A percentile compares a stretch with the other conserved stretches of the same genome.
Evolutionary conservation across 2,797 vertebrate species (phyloP).

Genomic region (Pampus argenteus): DNA sequence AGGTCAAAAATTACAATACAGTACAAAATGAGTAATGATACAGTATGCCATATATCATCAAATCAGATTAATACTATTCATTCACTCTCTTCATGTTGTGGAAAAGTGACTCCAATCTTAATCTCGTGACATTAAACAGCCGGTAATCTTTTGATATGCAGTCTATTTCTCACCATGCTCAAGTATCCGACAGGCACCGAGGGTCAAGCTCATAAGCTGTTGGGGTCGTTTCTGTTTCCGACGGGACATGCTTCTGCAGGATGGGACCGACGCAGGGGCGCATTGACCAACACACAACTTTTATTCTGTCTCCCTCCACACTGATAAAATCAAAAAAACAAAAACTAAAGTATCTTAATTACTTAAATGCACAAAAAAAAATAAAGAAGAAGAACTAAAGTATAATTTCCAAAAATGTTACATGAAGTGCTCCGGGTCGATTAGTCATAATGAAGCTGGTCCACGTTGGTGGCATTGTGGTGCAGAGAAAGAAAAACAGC

Average conservation of each 20-base stretch:
- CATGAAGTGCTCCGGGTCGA: constrained; percentile 35
- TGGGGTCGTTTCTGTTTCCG: constrained; percentile 86
- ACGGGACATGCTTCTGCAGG: constrained; percentile 81
- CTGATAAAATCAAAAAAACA: no score
- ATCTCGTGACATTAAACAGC: constrained; percentile 6
- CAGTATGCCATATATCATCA: not conserved
- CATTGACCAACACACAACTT: constrained; percentile 73
- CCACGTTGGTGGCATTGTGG: constrained; percentile 62
- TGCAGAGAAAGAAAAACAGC: constrained; percentile 50
- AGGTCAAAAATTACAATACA: constrained; percentile 2
- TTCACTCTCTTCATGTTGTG: constrained; percentile 17
- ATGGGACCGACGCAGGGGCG: constrained; percentile 64
- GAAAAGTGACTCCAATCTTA: constrained; percentile 3
- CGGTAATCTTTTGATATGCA: constrained; percentile 31
- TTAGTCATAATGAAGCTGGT: constrained; percentile 39
- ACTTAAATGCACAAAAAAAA: constrained; percentile 30
- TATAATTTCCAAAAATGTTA: constrained; percentile 44
- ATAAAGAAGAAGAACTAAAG: constrained; percentile 27
- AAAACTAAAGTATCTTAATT: constrained; percentile 72
- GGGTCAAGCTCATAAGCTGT: constrained; percentile 82
- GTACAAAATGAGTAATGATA: not conserved
- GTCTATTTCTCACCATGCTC: constrained; percentile 81
- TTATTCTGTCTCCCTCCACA: constrained; percentile 70
- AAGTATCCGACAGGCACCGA: constrained; percentile 77
- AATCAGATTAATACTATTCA: not conserved